Evolutionary conservation across 2,888 invertebrate species (phyloP).

Genomic region (Chouioia cunea): DNA sequence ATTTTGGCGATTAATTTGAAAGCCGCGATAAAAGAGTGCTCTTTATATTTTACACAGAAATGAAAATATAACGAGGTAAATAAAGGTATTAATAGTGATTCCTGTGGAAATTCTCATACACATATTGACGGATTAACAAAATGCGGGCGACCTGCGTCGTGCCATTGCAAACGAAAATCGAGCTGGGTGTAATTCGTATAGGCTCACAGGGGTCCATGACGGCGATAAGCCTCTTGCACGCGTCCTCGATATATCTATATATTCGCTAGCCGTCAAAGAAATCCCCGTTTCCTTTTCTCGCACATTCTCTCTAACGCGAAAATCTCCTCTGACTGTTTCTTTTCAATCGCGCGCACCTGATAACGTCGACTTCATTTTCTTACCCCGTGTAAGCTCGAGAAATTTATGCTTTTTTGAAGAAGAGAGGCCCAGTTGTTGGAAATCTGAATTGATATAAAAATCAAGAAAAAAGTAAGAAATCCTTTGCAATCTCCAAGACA

Average conservation of each 20-base stretch:
- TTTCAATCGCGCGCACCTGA: conserved; percentile 12
- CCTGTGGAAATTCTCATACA: conserved; percentile 49
- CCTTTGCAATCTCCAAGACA: too few relatives aligned
- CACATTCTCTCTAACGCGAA: neutral
- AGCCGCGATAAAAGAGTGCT: too few relatives aligned
- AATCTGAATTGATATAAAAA: too few relatives aligned
- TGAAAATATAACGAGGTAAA: conserved; percentile 3
- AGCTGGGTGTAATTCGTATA: conserved; percentile 43
- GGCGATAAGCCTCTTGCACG: conserved; percentile 41
- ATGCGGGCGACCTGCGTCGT: conserved; percentile 11
- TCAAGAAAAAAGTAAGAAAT: too few relatives aligned
- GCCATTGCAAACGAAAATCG: neutral
- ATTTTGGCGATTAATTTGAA: too few relatives aligned
- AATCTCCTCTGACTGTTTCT: conserved; percentile 9
- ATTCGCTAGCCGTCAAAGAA: neutral
- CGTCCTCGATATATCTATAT: conserved; percentile 10
- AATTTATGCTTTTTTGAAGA: too few relatives aligned
- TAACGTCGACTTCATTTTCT: too few relatives aligned
- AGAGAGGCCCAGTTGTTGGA: too few relatives aligned
- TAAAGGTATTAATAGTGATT: neutral
- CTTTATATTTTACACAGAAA: neutral
- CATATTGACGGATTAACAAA: conserved; percentile 52
- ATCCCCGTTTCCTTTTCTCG: neutral
- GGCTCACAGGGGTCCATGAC: conserved; percentile 33
- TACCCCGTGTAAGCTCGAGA: too few relatives aligned